Evolutionary conservation across 2,888 invertebrate genomes (phyloP).

Genomic region (Pocota personata): DNA sequence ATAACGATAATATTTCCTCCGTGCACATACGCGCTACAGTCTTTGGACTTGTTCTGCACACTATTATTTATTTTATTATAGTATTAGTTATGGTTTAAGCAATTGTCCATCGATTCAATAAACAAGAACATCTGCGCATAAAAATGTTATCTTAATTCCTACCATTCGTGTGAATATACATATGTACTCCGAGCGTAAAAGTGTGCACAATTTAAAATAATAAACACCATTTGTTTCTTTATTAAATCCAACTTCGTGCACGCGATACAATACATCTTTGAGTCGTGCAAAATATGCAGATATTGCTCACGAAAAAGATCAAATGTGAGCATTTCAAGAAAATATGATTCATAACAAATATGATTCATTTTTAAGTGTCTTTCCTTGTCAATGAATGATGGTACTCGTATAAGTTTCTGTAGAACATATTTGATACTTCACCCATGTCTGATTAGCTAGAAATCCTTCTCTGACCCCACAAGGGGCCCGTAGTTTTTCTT

Average conservation of each 20-base stretch:
- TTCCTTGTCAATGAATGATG: background rate
- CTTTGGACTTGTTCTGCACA: background rate
- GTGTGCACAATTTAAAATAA: background rate
- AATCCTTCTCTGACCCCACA: background rate
- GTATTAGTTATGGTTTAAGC: background rate
- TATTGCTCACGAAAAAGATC: background rate
- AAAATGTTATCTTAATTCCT: background rate
- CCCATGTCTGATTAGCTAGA: background rate
- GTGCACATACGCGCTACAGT: background rate
- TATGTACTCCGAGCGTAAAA: background rate
- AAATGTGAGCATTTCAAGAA: background rate
- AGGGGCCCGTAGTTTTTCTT: background rate
- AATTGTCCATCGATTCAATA: background rate
- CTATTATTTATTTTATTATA: background rate
- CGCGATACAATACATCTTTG: background rate
- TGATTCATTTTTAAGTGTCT: background rate
- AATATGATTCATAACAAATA: constrained; percentile 10
- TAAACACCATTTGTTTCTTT: background rate
- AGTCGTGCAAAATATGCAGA: background rate
- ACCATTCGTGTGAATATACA: background rate
- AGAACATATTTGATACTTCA: background rate
- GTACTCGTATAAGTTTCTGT: background rate
- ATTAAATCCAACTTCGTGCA: background rate
- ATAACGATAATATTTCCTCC: background rate
- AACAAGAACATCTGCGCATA: background rate